phyloP scores from a whole-genome alignment of 2,113 vertebrate species.

The Ochotona curzoniae region DNA sequence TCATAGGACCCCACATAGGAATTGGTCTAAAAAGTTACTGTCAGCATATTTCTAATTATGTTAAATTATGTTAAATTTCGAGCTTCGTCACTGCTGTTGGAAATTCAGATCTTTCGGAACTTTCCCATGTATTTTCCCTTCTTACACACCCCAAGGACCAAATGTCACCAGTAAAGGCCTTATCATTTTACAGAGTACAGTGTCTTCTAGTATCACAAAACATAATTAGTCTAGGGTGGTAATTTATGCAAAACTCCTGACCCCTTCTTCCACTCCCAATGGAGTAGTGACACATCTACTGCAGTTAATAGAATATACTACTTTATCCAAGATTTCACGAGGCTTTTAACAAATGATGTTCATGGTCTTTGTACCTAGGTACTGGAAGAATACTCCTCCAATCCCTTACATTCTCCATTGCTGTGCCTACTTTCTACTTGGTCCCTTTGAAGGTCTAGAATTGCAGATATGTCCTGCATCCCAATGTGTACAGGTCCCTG shows the following conservation, averaged over 20 bases:
- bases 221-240: neutral
- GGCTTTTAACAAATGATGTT: neutral
- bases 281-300: neutral
- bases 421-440: neutral
- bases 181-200: neutral
- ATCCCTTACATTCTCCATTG: neutral
- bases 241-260: neutral
- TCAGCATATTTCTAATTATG: neutral
- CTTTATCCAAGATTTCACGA: neutral
- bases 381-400: neutral
- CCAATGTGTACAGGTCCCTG: neutral
- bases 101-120: neutral
- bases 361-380: neutral
- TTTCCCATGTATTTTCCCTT: neutral
- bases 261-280: neutral
- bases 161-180: neutral
- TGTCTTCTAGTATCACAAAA: neutral
- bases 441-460: neutral
- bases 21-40: neutral
- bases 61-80: neutral
- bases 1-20: neutral
- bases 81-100: neutral
- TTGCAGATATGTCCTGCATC: neutral
- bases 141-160: neutral
- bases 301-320: neutral